Conservation (phyloP, 2,113 vertebrate genomes). For the Notechis scutatus region DNA sequence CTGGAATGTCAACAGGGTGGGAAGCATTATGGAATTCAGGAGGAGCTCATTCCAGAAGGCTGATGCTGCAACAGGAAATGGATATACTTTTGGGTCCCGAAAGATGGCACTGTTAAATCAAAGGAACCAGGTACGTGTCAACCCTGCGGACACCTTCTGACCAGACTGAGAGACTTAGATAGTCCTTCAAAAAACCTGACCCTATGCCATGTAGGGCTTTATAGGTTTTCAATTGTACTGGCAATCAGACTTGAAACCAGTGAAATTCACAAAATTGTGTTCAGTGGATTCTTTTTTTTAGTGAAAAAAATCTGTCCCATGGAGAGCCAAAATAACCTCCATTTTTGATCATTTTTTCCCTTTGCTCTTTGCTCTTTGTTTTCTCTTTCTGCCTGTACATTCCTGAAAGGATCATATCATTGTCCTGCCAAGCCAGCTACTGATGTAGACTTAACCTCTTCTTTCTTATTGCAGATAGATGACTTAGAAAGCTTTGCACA, state of each 20-base stretch:
- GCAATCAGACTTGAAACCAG: neutral
- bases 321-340: too few species aligned
- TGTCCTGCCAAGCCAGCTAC: too few species aligned
- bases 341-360: too few species aligned
- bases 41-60: neutral
- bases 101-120: neutral
- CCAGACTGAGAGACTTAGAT: neutral
- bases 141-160: neutral
- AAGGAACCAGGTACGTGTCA: neutral
- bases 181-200: too few species aligned
- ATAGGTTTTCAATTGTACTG: neutral
- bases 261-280: neutral
- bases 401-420: too few species aligned
- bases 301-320: too few species aligned
- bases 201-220: neutral
- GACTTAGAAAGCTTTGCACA: too few species aligned
- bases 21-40: neutral
- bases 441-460: too few species aligned
- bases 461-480: too few species aligned
- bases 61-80: neutral
- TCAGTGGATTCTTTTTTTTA: neutral
- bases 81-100: neutral
- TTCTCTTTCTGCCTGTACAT: too few species aligned
- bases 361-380: too few species aligned
- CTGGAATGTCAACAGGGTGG: neutral